phyloP scores from a whole-genome alignment of 2,888 invertebrate genomes.

The Coenonympha arcania region DNA sequence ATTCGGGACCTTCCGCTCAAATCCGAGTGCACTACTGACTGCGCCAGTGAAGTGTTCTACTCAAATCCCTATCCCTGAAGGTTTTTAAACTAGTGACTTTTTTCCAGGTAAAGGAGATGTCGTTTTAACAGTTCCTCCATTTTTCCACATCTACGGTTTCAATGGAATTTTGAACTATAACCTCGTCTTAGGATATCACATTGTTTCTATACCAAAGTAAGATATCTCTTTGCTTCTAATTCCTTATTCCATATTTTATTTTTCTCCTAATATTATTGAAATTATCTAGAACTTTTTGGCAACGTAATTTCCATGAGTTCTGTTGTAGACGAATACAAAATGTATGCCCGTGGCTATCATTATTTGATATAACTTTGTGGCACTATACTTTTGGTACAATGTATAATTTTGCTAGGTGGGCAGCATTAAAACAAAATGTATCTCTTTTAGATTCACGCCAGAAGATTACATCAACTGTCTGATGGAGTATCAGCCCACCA shows the following conservation, averaged over 20 bases:
- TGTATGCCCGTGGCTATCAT: too few species aligned
- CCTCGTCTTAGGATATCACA: slow-evolving; percentile 74
- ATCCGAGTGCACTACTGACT: too few species aligned
- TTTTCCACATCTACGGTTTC: slow-evolving; percentile 86
- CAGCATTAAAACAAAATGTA: slow-evolving; percentile 6
- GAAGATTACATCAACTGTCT: slow-evolving; percentile 80
- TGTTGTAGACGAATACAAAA: too few species aligned
- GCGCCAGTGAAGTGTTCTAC: too few species aligned
- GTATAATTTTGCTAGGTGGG: too few species aligned
- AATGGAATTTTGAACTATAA: slow-evolving; percentile 78
- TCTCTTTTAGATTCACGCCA: slow-evolving; percentile 76
- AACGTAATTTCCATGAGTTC: too few species aligned
- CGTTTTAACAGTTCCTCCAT: slow-evolving; percentile 79
- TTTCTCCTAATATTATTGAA: not conserved
- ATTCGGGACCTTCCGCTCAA: too few species aligned
- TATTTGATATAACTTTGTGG: too few species aligned
- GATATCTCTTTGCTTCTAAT: slow-evolving; percentile 17
- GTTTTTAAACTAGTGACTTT: not conserved
- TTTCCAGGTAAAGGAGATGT: slow-evolving; percentile 69
- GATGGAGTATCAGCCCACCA: slow-evolving; percentile 74
- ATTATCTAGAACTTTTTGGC: not conserved
- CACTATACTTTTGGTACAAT: too few species aligned
- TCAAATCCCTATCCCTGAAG: too few species aligned
- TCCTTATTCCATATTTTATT: not conserved
- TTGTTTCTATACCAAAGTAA: slow-evolving; percentile 78